Evolutionary conservation across 92 coral and sea anemone species (phyloP).

Genomic region (Siderastrea radians): DNA sequence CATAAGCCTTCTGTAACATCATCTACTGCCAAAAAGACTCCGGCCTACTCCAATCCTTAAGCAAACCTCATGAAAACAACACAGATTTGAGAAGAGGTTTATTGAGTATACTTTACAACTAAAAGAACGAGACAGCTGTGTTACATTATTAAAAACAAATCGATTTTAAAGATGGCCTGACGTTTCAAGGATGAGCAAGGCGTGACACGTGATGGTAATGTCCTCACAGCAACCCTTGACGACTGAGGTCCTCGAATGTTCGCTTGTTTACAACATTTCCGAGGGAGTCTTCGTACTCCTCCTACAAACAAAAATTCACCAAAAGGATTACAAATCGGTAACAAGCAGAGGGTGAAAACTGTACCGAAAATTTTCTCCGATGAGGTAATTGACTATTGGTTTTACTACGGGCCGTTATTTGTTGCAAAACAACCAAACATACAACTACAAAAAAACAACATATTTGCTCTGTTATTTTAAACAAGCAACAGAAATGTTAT

Average conservation of each 20-base stretch:
- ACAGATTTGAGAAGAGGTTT: constrained; percentile 6
- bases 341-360: no score
- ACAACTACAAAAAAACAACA: no score
- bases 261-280: constrained; percentile 98
- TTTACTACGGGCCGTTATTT: no score
- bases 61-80: not conserved
- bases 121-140: constrained; percentile 2
- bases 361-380: no score
- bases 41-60: no score
- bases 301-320: constrained; percentile 63
- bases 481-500: no score
- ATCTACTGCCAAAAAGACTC: no score
- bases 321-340: not conserved
- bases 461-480: no score
- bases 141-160: constrained; percentile 8
- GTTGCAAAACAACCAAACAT: no score
- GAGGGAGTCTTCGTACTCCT: constrained; percentile 95
- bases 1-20: no score
- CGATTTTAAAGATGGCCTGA: not conserved
- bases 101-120: constrained; percentile 19
- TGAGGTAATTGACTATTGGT: no score
- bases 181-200: not conserved
- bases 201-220: not conserved
- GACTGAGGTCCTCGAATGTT: constrained; percentile 97
- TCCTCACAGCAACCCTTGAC: constrained; percentile 88